Evolutionary conservation across 1,140 invertebrate species (phyloP), one percentile per base, ranked within the genome.

Genomic region (Tetranychus cinnabarinus): DNA sequence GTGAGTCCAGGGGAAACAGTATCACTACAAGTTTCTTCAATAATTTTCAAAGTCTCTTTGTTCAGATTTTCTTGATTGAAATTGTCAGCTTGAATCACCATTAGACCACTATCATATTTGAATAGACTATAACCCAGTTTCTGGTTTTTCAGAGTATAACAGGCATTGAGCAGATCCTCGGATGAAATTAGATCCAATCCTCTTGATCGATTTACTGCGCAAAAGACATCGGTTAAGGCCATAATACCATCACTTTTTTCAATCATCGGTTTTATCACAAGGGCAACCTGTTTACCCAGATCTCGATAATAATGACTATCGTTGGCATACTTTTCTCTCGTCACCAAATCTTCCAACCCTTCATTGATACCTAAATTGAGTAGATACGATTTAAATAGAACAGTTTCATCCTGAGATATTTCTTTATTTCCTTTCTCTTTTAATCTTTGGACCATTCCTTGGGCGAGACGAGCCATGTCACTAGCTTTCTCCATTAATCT

Each of bases 361-460:
- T 60, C 58, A 61, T 59, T 65, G 64, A 98, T 92, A 67, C 93
- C 93, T 65, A 98, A 78, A 72, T 89, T 95, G 71, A 98, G 79
- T 47, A 98, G 74, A 70, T 97, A 93, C 0, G 90, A 86, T 72
- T 97, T 95, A 68, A 98, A 97, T 66, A 82, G 80, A 15, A 96
- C 79, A 8, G 92, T 97, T 70, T 98, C 95, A 77, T 97, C 93
- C 71, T 96, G 89, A 12, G 88, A 92, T 64, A 96, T 89, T 69
- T 91, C 87, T 36, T 34, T 45, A 37, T 89, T 91, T 77, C 95
- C 87, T 69, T 85, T 88, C 67, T 93, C 88, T 77, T 84, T 80
- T 67, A 97, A 89, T 80, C 92, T 93, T 61, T 79, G 80, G 47
- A 91, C 90, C 69, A 98, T 96, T 62, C 78, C 85, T 71, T 88